Base-by-base conservation (phyloP, 1,140 invertebrate species). In the Wiebesia pumilae region DNA sequence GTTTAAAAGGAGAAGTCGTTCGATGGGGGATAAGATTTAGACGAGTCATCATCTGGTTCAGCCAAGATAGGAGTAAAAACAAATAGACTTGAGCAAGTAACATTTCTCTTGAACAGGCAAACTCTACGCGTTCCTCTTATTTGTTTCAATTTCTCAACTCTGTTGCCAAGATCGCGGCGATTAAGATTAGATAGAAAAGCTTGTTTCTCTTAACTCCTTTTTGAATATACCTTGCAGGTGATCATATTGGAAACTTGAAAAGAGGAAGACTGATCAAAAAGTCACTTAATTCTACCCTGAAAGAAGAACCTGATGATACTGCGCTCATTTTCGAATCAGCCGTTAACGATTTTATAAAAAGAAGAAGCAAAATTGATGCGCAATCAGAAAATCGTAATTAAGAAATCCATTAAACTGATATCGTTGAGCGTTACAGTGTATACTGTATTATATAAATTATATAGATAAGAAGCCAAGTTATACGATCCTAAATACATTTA, bases 41-140 rank as follows among this genome's bases (percentile, higher is more conserved):
- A 78, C 54, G 84, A 85, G 47, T 85, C 65, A 85, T 85, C 65
- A 80, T 85, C 65, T 62, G 43, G 75, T 35, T 78, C 47, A 35
- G 16, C 43, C 47, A 30, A 33, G 14, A 33, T 33, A 19, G 35
- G 35, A 40, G 33, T 35, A 30, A 62, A 67, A 65, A 67, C 79
- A 81, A 81, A 81, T 67, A 67, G 51, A 43, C 33, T 9, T 27
- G 54, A 12, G 67, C 62, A 12, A n/a, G 51, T 73, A 51, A 43
- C 24, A 51, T 71, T 67, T 71, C 19, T 83, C 47, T 54, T 83
- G 33, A 82, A 54, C 43, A 14, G 38, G 40, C 16, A 6, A 1
- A 81, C 24, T 51, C 33, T n/a, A 69, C 43, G n/a, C 40, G 30
- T 43, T 51, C 14, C 33, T 81, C 19, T 4, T 38, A 7, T 40